Base-by-base conservation (phyloP, 2,888 invertebrate species). In the Calliphora vomitoria region DNA sequence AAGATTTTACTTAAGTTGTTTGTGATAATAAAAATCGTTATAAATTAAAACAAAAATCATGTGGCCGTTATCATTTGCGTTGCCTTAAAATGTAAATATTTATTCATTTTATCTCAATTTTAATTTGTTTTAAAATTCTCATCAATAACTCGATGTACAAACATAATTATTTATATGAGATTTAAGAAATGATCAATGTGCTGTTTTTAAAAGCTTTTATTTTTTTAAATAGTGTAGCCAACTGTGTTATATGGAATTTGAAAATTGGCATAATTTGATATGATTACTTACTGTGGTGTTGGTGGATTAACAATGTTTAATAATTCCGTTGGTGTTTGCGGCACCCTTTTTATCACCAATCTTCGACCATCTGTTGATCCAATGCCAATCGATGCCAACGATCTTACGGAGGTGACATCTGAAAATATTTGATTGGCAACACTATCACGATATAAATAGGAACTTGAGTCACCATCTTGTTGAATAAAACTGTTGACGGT, bases 361-460 rank as follows among this genome's bases (percentile, higher is more conserved):
- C 97, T 97, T 90, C 96, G 95, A 68, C 98, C 98, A 94, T 98
- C 97, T 60, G 97, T 97, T 88, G 97, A 97, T 47, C 98, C 98
- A 96, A 98, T 96, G 74, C 97, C 97, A 90, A 97, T 97, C 74
- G 97, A 97, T 82, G 97, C 97, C 90, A 97, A 95, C 68, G 97
- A 97, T 89, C 97, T 95, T 88, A 97, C 95, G 47, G 97, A 97
- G 47, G 96, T 95, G 68, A 96, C 96, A 94, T 97, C 97, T 76
- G 95, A 94, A 90, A 94, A 94, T 88, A 94, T 93, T 88, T 92
- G 93, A 88, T 94, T 93, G 90, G 95, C 95, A 89, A 95, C 95
- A 88, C 94, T 94, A 89, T 97, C 97, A 81, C 95, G 95, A 91
- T 95, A 95, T 86, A 95, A 95, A 90, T 94, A 94, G 88, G 95